Percentiles rank a stretch among this genome's conserved stretches.
Evolutionary conservation across 2,113 vertebrate species (phyloP).

Genomic region (Rhipidura dahli): DNA sequence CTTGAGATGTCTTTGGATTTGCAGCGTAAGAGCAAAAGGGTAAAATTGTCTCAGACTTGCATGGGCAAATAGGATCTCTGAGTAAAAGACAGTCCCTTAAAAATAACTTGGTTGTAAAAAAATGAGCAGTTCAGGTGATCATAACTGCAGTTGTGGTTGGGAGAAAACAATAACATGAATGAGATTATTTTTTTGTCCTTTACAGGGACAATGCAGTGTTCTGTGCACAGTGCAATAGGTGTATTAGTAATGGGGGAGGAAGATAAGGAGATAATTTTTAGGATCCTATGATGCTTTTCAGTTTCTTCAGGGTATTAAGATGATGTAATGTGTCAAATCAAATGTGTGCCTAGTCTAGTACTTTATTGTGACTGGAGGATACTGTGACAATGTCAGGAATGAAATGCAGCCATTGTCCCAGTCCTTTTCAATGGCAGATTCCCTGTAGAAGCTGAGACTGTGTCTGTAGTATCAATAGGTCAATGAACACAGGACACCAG

Average conservation of each 20-base stretch:
- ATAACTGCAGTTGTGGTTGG: background rate
- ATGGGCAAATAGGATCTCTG: background rate
- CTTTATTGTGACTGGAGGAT: background rate
- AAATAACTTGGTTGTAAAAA: background rate
- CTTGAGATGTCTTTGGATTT: background rate
- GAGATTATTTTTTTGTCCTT: background rate
- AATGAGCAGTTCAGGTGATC: background rate
- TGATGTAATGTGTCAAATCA: background rate
- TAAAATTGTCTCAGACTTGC: background rate
- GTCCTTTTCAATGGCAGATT: background rate
- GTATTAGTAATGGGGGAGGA: background rate
- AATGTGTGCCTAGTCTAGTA: background rate
- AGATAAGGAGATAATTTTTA: background rate
- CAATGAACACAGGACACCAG: background rate
- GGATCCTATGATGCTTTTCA: background rate
- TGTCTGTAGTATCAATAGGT: rapidly evolving
- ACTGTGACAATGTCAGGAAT: background rate
- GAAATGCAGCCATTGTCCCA: background rate
- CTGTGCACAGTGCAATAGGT: background rate
- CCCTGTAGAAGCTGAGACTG: background rate
- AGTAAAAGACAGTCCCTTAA: background rate
- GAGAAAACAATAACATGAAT: background rate
- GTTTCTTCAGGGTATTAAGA: background rate
- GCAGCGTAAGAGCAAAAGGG: background rate
- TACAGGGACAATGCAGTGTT: background rate